Base-by-base conservation (phyloP, 2,113 vertebrate species). In the Lepisosteus oculatus region DNA sequence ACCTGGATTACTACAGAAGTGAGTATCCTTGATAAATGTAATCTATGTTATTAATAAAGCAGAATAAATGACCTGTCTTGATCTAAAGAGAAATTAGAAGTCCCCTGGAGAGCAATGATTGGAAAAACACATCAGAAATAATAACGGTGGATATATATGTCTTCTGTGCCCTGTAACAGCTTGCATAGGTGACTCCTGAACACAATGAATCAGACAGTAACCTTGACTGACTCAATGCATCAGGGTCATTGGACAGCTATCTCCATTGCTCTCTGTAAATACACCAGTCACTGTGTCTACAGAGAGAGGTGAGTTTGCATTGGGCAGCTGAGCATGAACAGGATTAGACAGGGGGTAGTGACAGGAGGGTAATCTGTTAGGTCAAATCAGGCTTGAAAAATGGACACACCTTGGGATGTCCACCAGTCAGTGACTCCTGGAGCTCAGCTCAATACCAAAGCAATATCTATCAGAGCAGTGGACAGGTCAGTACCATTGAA, bases 71-170 rank as follows among this genome's bases (percentile, higher is more conserved):
- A 43, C 64, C 72, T 73, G 70, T 69, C 72, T 62, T 29, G 70
- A 65, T 73, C 69, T 67, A 72, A 63, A 41, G 70, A 63, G 68
- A 71, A 68, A 61, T 67, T 47, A 74, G 55, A 74, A 17, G 13
- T 45, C 9, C 51, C 3, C 14, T 9, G 3, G 41, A 55, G 67
- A 17, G 15, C 41, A 42, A 12, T 11, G 14, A 74, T 61, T 68
- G 64, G 72, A 74, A 69, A 61, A 69, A 56, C 43, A 72, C 76
- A 76, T 81, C 74, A 74, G 72, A 76, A 74, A 67, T 72, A 78
- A 78, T 81, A 73, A 78, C 70, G 72, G 64, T 72, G 63, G 72
- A 81, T 78, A 76, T 78, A 76, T 77, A 81, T 79, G 72, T 69
- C 65, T 71, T 51, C 69, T 67, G 55, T 75, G 75, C 68, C 67